Base-by-base conservation (phyloP, 64 coral and sea anemone genomes). In the Montipora cactus region DNA sequence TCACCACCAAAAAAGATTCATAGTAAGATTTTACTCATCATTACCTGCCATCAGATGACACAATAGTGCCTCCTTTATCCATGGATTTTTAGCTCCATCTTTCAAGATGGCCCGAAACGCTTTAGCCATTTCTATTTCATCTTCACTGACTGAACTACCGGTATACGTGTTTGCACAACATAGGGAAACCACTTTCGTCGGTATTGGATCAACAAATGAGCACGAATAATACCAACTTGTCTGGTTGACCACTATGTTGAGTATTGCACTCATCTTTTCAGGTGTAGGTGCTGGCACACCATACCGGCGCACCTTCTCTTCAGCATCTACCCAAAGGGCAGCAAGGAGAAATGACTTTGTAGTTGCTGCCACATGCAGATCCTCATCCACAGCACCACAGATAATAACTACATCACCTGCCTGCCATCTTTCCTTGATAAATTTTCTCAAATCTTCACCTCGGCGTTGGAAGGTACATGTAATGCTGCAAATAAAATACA, bases 1-100 rank as follows among this genome's bases (percentile, higher is more conserved):
- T 57, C 53, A 57, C 53, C 53, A 57, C 53, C 23, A 57, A 2
- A 57, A 57, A 1, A 57, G 10, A 3, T 57, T 57, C 2, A 2
- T 8, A 57, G 53, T 3, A 57, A 57, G 53, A 57, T 19, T 67
- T 16, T 67, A 12, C 0, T 14, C 45, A 77, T 25, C 50, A 8
- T 67, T 16, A 84, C 90, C 90, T 92, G 90, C 90, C 90, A 92
- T 92, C 62, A 92, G 90, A 67, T 92, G 90, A 64, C 81, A 92
- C 25, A 86, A 12, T 11, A 92, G 49, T 0, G 90, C 90, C 62
- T 85, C 15, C 10, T 86, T 86, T 14, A 92, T 21, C 6, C 19
- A 44, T 22, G 72, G 81, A 19, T 86, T 77, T 14, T 86, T 44
- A 49, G 67, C 16, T 47, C 90, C 90, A 78, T 86, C 3, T 28